Base-by-base conservation (phyloP, 2,797 vertebrate species). In the Coregonus ussuriensis region DNA sequence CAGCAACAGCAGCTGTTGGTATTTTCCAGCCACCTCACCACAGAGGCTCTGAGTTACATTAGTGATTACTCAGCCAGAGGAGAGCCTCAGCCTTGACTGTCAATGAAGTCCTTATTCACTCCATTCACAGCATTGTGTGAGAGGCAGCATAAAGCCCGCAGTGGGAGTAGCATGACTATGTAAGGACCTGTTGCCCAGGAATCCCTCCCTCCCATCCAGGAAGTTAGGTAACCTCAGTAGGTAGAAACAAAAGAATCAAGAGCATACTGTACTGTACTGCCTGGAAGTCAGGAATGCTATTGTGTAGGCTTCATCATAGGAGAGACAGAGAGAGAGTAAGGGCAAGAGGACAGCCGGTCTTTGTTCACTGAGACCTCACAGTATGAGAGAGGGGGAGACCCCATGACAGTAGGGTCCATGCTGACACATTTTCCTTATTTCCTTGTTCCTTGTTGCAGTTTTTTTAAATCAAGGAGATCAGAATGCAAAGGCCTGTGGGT, bases 211-310 rank as follows among this genome's bases (percentile, higher is more conserved):
- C 79, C 77, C 71, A 71, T 73, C 52, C 6, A 29, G 71, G 31
- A 56, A 56, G 62, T 87, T 82, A 77, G 51, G 33, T 37, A 78
- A 83, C 31, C 70, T 52, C 3, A 11, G 53, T 33, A 35, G 29
- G 15, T 33, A 41, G 66, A 66, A 41, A 67, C 80, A 76, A 83
- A 82, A 82, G 72, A 86, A 63, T 79, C 76, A 81, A 75, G 53
- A 66, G 79, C 79, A 84, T 70, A 56, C 78, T 75, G 87, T 80
- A 89, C 85, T 79, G 89, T 82, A 66, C 84, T 79, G 89, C 81
- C 65, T 74, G 73, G 73, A 66, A 18, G 35, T 18, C 47, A 62
- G 63, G 73, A 29, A 21, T 51, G 65, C 83, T 79, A 86, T 87
- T 88, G 88, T 62, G 18, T 62, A 9, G 81, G 76, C 66, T 82